Evolutionary conservation across 2,797 vertebrate species (phyloP), one percentile per base, ranked within the genome.

Genomic region (Parauchenoglanis ngamensis): DNA sequence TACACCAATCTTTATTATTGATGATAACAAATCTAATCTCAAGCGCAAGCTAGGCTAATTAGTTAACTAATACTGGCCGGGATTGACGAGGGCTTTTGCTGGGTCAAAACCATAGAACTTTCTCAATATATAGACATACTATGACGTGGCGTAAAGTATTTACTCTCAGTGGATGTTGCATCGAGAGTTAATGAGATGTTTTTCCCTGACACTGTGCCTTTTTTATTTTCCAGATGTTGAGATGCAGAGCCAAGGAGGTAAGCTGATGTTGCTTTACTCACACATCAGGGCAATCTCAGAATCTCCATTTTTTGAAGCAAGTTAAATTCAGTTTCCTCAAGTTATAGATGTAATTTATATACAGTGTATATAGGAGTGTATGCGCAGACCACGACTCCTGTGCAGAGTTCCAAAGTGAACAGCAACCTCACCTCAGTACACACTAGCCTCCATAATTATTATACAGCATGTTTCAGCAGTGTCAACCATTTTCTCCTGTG

Each of bases 181-280:
- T 72, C 19, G 7, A 44, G 68, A 72, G 35, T 72, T 72, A 72
- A 72, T 72, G 68, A 72, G 19, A 17, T 54, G 46, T 76, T 76
- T 76, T 5, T 52, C n/a, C 31, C 31, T 77, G 76, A 35, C 73
- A 76, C 25, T 28, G 1, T 31, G 21, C 1, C 1, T 25, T 61
- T 79, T n/a, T 59, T 12, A 19, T 81, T 46, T 63, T 81, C 12
- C 79, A 81, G 88, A 91, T 67, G 83, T 65, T n/a, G 87, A 87
- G 49, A 88, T 89, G 87, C 54, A 78, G 56, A 90, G 88, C 72
- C 89, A 91, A 52, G 54, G 31, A 57, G 61, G 72, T 65, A 52
- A 89, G 89, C 85, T 86, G 70, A 31, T 49, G 59, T 40, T 56
- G 83, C 23, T 73, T 73, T 59, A n/a, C n/a, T 68, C n/a, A 31